These are phyloP conservation scores for Numida meleagris DNA, from an alignment of 2,113 vertebrate genomes.

Conservation along the genomic window DNA sequence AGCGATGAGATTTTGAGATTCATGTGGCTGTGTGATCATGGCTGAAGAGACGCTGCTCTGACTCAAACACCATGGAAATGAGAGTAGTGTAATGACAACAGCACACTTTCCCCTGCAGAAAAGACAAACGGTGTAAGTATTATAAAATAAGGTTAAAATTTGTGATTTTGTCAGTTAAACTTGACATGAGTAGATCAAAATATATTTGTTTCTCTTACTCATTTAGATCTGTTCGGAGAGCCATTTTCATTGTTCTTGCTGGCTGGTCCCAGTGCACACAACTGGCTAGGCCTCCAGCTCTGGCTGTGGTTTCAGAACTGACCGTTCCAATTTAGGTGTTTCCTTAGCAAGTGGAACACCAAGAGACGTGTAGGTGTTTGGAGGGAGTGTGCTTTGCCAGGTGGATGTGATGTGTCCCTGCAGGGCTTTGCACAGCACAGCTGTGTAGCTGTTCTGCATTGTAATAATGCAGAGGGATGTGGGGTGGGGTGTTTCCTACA, in stretches of 20 bases:
- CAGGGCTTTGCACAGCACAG: neutral
- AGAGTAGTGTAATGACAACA: neutral
- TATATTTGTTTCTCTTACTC: neutral
- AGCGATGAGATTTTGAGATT: neutral
- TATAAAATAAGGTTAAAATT: neutral
- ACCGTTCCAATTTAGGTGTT: neutral
- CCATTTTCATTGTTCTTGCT: neutral
- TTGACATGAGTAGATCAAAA: neutral
- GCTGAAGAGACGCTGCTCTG: neutral
- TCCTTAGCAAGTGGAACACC: neutral
- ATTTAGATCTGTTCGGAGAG: neutral
- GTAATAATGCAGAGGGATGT: neutral
- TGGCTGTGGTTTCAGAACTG: neutral
- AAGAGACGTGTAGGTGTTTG: neutral
- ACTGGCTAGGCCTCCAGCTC: neutral
- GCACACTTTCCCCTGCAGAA: neutral
- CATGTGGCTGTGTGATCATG: neutral
- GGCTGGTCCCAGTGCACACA: neutral
- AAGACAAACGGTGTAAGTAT: neutral
- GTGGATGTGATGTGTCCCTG: neutral
- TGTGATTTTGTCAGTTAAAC: neutral
- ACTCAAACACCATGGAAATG: conserved; percentile 2
- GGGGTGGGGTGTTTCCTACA: neutral
- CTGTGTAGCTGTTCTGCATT: neutral
- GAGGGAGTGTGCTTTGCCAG: neutral